Conservation (phyloP, 2,113 vertebrate genomes). For the Agapornis roseicollis region DNA sequence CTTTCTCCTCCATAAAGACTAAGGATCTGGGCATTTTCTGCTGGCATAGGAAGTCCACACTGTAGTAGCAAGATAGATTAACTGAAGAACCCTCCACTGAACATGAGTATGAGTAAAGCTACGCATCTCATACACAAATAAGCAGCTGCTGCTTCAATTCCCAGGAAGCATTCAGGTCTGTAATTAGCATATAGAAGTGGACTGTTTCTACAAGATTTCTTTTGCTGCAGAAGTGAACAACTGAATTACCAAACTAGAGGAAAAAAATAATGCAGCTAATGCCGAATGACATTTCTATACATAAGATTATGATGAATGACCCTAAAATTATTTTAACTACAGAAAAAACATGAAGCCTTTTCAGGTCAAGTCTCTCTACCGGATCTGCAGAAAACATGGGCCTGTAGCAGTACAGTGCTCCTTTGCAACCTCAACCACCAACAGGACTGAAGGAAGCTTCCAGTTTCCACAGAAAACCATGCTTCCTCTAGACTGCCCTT, state of each 20-base stretch:
- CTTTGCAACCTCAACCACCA: not conserved
- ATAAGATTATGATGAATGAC: not conserved
- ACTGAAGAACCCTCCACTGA: not conserved
- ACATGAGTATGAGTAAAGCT: not conserved
- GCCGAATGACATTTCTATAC: not conserved
- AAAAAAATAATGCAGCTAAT: not conserved
- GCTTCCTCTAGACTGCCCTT: not conserved
- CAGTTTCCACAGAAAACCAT: not conserved
- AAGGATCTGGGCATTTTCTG: not conserved
- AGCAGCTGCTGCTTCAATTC: not conserved
- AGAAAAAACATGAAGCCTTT: not conserved
- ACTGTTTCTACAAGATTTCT: not conserved
- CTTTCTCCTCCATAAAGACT: not conserved
- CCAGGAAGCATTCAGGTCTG: not conserved
- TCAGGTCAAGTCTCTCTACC: not conserved
- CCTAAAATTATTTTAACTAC: not conserved
- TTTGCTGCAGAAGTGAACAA: not conserved
- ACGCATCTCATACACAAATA: not conserved
- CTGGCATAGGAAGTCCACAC: not conserved
- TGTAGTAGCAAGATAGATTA: not conserved
- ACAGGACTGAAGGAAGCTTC: not conserved
- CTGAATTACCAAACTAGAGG: not conserved
- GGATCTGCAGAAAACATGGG: not conserved
- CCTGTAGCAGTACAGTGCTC: not conserved
- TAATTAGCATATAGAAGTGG: not conserved